phyloP scores from a whole-genome alignment of 2,797 vertebrate genomes.

The Hirundo rustica region DNA sequence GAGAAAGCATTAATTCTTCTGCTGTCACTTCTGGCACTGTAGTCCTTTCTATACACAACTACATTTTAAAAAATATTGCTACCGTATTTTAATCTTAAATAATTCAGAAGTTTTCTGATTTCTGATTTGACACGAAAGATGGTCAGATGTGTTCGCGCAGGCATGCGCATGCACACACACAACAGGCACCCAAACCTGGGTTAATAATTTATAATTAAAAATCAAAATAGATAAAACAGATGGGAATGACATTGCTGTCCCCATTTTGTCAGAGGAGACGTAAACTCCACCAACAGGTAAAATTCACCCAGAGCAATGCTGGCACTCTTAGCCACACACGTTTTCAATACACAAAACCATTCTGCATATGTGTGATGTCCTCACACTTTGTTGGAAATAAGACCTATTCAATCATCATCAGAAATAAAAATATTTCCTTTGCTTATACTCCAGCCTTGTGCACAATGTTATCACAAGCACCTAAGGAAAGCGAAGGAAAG shows the following conservation, averaged over 20 bases:
- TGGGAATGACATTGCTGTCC: not conserved
- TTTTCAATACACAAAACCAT: not conserved
- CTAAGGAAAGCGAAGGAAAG: not conserved
- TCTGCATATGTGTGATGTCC: not conserved
- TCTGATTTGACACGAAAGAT: not conserved
- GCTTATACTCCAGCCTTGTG: not conserved
- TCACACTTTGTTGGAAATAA: not conserved
- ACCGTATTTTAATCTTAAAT: constrained; percentile 22
- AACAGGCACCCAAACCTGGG: not conserved
- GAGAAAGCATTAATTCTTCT: constrained; percentile 69
- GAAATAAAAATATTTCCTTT: constrained; percentile 14
- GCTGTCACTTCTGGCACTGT: constrained; percentile 53
- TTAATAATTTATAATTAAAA: constrained; percentile 11
- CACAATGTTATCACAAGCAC: not conserved
- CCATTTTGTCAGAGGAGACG: not conserved
- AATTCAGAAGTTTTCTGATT: constrained; percentile 20
- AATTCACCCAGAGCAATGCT: not conserved
- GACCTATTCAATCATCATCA: not conserved
- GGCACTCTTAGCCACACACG: not conserved
- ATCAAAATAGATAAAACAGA: not conserved
- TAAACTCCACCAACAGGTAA: not conserved
- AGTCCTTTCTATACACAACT: constrained; percentile 33
- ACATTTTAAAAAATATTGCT: constrained; percentile 27
- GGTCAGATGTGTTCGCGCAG: not conserved
- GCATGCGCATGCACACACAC: rapidly evolving